These are phyloP conservation scores for Neotoxoptera formosana DNA, from an alignment of 1,140 invertebrate species.

Conservation along the genomic window DNA sequence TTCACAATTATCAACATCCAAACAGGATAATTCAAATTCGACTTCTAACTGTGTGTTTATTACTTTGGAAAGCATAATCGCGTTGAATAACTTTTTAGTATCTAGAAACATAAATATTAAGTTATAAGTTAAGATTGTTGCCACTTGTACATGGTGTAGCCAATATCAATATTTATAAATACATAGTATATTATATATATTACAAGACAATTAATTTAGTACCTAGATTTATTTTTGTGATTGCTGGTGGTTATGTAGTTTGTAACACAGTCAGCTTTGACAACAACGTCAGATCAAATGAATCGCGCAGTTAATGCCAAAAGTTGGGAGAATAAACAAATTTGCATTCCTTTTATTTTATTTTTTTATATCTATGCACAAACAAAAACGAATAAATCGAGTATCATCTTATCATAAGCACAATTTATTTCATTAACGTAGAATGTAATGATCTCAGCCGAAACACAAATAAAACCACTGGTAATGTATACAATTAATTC, in stretches of 20 bases:
- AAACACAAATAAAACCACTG: neutral
- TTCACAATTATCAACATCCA: neutral
- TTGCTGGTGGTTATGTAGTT: neutral
- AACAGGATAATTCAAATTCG: neutral
- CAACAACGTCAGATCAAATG: neutral
- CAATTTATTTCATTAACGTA: neutral
- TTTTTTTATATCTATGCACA: neutral
- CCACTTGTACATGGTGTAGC: neutral
- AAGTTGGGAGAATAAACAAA: neutral
- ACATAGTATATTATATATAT: neutral
- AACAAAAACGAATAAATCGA: neutral
- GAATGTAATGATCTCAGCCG: neutral
- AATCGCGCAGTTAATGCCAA: neutral
- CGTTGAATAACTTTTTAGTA: constrained; percentile 1
- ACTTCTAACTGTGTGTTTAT: constrained; percentile 31
- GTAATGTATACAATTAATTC: neutral
- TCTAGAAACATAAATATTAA: constrained; percentile 42
- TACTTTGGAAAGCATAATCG: neutral
- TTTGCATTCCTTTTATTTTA: neutral
- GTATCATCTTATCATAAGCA: neutral
- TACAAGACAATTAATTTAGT: neutral
- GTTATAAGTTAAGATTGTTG: neutral
- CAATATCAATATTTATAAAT: neutral
- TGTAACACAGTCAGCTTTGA: neutral
- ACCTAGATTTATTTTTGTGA: neutral